Base-by-base conservation (phyloP, 2,797 vertebrate genomes). In the Euthynnus affinis region DNA sequence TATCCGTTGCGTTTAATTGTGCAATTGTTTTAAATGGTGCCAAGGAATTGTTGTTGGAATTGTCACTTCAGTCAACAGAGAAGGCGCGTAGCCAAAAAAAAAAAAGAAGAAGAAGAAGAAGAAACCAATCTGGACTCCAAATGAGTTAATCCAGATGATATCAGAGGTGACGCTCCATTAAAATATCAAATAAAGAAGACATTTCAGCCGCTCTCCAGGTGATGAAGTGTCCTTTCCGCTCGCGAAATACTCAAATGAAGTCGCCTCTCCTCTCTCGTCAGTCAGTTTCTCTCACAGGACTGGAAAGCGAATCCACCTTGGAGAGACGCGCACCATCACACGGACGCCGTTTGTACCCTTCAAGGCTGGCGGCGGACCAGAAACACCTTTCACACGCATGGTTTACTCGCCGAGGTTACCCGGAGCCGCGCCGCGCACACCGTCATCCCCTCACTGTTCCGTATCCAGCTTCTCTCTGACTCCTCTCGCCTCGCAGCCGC, bases 241-340 rank as follows among this genome's bases (percentile, higher is more conserved):
- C 37, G 6, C 23, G 22, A 71, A 29, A 64, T 20, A 56, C 63
- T 67, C 71, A 9, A 29, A 64, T 40, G 17, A 80, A 80, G 58
- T 72, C 75, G 56, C 44, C 46, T 17, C n/a, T n/a, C n/a, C n/a
- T n/a, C n/a, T n/a, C n/a, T n/a, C n/a, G n/a, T n/a, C 18, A 29
- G 64, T 32, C 80, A 70, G 76, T 63, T 60, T 71, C n/a, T n/a
- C 55, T 70, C 66, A 63, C 77, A 59, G 46, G 61, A 57, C 66
- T 20, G 22, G 63, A 64, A 72, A 75, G 64, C 25, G 63, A 67
- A 76, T 82, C 83, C 87, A 51, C 44, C 40, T 51, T 42, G 79
- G 71, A 74, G 75, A 71, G 74, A 66, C 76, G 78, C 80, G 79
- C 78, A 72, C 57, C 71, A 10, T 37, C 70, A 8, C 18, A 46